These are phyloP conservation scores for Cylas formicarius DNA, from an alignment of 1,140 invertebrate species.

Conservation along the genomic window DNA sequence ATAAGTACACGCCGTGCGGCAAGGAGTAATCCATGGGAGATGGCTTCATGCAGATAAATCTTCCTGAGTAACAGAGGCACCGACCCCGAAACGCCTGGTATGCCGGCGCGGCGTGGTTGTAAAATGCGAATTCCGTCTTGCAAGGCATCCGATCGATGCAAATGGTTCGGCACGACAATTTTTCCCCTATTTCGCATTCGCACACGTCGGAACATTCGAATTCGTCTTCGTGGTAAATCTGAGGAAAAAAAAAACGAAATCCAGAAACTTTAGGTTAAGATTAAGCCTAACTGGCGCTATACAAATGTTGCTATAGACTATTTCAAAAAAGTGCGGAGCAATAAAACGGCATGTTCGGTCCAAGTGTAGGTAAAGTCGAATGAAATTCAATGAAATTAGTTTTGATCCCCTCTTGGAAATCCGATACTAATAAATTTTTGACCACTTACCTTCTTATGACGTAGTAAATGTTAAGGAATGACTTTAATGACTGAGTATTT, in stretches of 20 bases:
- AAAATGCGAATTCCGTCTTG: conserved; percentile 76
- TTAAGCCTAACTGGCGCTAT: too few relatives aligned
- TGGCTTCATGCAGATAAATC: conserved; percentile 85
- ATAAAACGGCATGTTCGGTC: too few relatives aligned
- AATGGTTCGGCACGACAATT: conserved; percentile 74
- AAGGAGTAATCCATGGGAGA: conserved; percentile 70
- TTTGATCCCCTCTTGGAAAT: too few relatives aligned
- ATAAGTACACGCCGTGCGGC: conserved; percentile 74
- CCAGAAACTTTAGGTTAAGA: too few relatives aligned
- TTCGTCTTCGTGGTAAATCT: conserved; percentile 81
- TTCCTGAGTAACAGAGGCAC: conserved; percentile 83
- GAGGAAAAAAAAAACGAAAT: conserved; percentile 39
- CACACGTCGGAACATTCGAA: conserved; percentile 76
- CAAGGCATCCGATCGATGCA: conserved; percentile 78
- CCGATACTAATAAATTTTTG: too few relatives aligned
- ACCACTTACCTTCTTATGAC: too few relatives aligned
- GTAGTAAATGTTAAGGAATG: too few relatives aligned
- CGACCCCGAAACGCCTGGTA: conserved; percentile 81
- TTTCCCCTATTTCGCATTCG: conserved; percentile 67
- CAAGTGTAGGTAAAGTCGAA: too few relatives aligned
- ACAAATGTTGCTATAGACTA: too few relatives aligned
- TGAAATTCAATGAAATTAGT: too few relatives aligned
- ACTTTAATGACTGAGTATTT: too few relatives aligned
- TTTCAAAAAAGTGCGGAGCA: too few relatives aligned
- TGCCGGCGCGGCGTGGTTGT: conserved; percentile 79